These are phyloP conservation scores for Antitype chi DNA, from an alignment of 2,888 invertebrate genomes.

Conservation along the genomic window DNA sequence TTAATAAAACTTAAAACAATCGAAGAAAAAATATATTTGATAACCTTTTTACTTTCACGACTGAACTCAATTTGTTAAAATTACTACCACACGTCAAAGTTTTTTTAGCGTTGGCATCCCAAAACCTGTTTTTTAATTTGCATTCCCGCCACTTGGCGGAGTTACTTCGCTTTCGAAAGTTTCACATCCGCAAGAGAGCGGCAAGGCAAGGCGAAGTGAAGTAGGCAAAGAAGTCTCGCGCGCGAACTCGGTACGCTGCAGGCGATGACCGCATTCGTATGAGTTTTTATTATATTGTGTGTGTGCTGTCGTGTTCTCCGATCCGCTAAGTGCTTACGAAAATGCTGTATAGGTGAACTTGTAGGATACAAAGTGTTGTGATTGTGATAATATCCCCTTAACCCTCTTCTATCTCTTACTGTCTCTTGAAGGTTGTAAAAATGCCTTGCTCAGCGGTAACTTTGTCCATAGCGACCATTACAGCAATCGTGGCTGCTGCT, in stretches of 20 bases:
- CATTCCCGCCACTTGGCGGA: conserved; percentile 89
- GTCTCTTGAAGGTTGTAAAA: conserved; percentile 87
- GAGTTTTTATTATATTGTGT: conserved; percentile 88
- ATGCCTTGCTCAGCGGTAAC: conserved; percentile 99
- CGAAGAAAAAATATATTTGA: neutral
- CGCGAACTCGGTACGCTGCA: conserved; percentile 89
- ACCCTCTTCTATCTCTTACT: conserved; percentile 77
- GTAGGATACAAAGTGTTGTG: conserved; percentile 85
- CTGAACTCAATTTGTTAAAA: neutral
- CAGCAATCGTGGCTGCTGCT: conserved; percentile 98
- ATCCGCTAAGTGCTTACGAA: conserved; percentile 87
- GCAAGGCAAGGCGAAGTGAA: conserved; percentile 83
- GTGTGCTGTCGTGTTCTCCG: conserved; percentile 89
- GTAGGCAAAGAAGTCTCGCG: conserved; percentile 89
- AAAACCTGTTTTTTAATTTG: conserved; percentile 85
- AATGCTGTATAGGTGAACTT: conserved; percentile 90
- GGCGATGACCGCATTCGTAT: conserved; percentile 90
- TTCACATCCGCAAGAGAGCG: conserved; percentile 91
- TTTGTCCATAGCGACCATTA: conserved; percentile 98
- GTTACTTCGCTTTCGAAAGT: conserved; percentile 89
- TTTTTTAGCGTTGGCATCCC: conserved; percentile 74
- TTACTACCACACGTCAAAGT: neutral
- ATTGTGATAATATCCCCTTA: conserved; percentile 82
- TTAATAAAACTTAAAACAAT: neutral
- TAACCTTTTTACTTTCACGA: neutral